A percentile compares a stretch with the other conserved stretches of the same genome.
phyloP scores from a whole-genome alignment of 1,140 invertebrate genomes.

The Neuroterus valhalla region DNA sequence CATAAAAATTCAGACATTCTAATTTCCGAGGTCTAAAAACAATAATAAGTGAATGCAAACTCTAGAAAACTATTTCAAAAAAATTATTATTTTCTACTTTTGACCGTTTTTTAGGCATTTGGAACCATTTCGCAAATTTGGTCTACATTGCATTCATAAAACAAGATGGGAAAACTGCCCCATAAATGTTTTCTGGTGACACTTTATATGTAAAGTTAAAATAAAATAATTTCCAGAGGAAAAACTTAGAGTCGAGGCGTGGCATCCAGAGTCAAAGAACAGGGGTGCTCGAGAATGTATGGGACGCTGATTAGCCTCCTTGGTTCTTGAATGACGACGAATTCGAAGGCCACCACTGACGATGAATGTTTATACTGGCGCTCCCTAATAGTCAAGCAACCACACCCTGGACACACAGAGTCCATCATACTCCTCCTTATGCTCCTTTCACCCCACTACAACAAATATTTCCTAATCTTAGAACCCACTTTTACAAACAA shows the following conservation, averaged over 20 bases:
- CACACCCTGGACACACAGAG: conserved; percentile 65
- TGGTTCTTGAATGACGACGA: conserved; percentile 48
- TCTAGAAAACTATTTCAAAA: too few relatives aligned
- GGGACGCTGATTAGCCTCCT: conserved; percentile 48
- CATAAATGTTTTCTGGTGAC: neutral
- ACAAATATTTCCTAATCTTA: conserved; percentile 18
- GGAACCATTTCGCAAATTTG: too few relatives aligned
- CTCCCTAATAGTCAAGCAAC: conserved; percentile 66
- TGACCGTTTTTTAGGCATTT: too few relatives aligned
- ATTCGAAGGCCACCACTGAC: conserved; percentile 53
- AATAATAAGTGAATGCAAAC: too few relatives aligned
- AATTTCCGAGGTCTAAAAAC: too few relatives aligned
- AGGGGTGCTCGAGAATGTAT: conserved; percentile 18
- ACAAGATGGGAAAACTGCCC: neutral
- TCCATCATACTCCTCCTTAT: conserved; percentile 47
- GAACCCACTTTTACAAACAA: too few relatives aligned
- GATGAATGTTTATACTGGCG: conserved; percentile 62
- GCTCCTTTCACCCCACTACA: neutral
- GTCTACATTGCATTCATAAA: neutral
- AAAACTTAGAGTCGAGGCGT: neutral
- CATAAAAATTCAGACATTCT: too few relatives aligned
- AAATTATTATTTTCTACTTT: too few relatives aligned
- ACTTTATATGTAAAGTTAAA: neutral
- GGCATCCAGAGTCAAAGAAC: neutral
- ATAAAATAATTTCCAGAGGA: too few relatives aligned